Conservation (phyloP, 2,113 vertebrate genomes). For the Thermophis baileyi region DNA sequence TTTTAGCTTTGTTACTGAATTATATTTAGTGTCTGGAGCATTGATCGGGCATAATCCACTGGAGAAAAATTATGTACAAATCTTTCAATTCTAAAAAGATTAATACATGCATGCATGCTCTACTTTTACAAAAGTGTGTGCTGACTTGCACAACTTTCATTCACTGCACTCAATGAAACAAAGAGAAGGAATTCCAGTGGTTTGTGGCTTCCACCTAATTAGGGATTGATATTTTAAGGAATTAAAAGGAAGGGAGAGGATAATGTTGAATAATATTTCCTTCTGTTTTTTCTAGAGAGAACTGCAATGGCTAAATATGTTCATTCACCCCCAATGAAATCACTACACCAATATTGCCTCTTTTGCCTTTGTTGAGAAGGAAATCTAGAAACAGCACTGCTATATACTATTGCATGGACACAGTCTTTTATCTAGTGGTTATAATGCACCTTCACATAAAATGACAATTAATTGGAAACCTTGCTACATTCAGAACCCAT, state of each 20-base stretch:
- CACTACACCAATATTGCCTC: constrained; percentile 50
- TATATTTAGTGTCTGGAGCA: background rate
- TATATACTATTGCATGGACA: constrained; percentile 53
- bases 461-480: background rate
- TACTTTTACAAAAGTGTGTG: background rate
- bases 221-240: background rate
- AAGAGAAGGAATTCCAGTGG: background rate
- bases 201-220: background rate
- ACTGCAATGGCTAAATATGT: constrained; percentile 64
- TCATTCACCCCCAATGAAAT: constrained; percentile 29
- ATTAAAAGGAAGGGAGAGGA: background rate
- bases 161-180: background rate
- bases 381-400: constrained; percentile 47
- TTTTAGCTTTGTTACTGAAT: background rate
- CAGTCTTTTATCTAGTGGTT: constrained; percentile 27
- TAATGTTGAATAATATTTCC: background rate
- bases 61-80: background rate
- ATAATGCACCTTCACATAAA: constrained; percentile 47
- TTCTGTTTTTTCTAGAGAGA: constrained; percentile 41
- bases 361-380: constrained; percentile 52
- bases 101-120: background rate
- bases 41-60: background rate
- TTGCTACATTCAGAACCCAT: constrained; percentile 31
- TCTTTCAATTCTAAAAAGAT: background rate
- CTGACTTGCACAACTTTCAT: background rate